A percentile compares a stretch with the other conserved stretches of the same genome.
Conservation (phyloP, 2,888 invertebrate species). For the Drosophila rellima region DNA sequence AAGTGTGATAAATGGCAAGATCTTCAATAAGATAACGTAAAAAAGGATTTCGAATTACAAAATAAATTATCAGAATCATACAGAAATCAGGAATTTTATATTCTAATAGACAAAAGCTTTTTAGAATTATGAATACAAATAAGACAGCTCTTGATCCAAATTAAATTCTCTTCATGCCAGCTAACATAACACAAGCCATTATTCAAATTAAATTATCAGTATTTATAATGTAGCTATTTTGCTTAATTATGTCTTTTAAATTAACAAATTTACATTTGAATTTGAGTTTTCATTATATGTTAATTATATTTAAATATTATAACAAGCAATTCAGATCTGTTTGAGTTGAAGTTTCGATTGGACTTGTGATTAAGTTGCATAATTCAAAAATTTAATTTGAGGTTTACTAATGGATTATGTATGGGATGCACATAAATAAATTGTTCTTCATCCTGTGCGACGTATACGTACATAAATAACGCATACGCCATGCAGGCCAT, state of each 20-base stretch:
- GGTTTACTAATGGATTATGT: slow-evolving; percentile 53
- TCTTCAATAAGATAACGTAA: background rate
- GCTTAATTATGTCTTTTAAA: no score
- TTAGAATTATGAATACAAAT: no score
- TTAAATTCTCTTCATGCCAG: no score
- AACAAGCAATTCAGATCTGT: slow-evolving; percentile 5
- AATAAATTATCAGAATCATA: background rate
- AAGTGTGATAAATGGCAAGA: background rate
- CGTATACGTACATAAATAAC: slow-evolving; percentile 59
- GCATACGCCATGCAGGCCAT: slow-evolving; percentile 65
- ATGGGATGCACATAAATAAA: slow-evolving; percentile 55
- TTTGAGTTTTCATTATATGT: background rate
- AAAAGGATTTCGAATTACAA: no score
- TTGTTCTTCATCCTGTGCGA: slow-evolving; percentile 28
- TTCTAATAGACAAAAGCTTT: no score
- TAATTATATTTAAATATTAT: background rate
- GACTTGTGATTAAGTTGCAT: slow-evolving; percentile 45
- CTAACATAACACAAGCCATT: no score
- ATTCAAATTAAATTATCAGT: no score
- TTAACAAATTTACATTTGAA: no score
- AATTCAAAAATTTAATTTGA: slow-evolving; percentile 43
- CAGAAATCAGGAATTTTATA: no score
- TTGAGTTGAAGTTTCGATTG: slow-evolving; percentile 21
- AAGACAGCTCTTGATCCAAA: no score
- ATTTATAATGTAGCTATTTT: no score